Conservation (phyloP, 2,888 invertebrate species). For the Microplitis manilae region DNA sequence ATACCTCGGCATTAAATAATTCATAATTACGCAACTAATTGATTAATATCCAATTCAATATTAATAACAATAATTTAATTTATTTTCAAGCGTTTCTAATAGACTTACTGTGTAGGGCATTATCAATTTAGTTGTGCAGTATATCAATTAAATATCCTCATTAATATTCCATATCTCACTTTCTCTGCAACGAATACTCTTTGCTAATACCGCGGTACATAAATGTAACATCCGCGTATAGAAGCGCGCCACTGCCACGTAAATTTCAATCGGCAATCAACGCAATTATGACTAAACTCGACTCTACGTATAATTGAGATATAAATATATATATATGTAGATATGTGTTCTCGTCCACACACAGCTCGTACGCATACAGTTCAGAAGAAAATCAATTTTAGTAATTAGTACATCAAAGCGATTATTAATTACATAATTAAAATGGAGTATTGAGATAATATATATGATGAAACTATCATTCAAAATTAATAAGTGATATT, state of each 20-base stretch:
- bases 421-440: conserved; percentile 11
- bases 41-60: neutral
- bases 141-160: neutral
- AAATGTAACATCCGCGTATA: neutral
- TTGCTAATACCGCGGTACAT: neutral
- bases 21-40: neutral
- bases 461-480: neutral
- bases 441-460: neutral
- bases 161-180: neutral
- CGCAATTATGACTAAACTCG: neutral
- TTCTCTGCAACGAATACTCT: neutral
- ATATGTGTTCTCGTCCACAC: neutral
- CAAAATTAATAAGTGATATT: neutral
- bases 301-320: conserved; percentile 1
- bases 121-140: neutral
- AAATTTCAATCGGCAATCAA: conserved; percentile 21
- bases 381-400: neutral
- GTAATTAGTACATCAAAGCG: conserved; percentile 24
- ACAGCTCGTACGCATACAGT: neutral
- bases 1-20: too few species aligned
- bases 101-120: neutral
- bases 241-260: neutral
- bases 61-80: neutral
- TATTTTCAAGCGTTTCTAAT: neutral
- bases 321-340: neutral